A percentile compares a stretch with the other conserved stretches of the same genome.
Evolutionary conservation across 92 coral and sea anemone genomes (phyloP).

Genomic region (Anthopleura xanthogrammica): DNA sequence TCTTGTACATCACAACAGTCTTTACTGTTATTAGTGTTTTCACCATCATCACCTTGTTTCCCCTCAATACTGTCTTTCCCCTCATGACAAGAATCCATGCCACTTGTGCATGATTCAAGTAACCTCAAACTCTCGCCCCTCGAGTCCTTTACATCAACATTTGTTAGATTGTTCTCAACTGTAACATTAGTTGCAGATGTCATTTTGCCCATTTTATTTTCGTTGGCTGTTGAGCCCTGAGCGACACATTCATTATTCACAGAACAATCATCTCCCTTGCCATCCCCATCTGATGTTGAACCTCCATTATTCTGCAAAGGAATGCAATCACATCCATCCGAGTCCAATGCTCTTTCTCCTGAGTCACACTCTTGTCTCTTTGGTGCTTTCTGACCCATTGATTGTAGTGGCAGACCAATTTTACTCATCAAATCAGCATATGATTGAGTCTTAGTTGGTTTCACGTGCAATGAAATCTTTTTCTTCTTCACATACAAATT

Average conservation of each 20-base stretch:
- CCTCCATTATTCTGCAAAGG: neutral
- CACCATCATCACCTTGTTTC: neutral
- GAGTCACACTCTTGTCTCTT: neutral
- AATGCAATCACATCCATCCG: neutral
- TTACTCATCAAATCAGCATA: slow-evolving; percentile 74
- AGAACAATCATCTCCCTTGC: neutral
- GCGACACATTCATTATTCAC: neutral
- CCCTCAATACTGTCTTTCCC: neutral
- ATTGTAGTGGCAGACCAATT: slow-evolving; percentile 43
- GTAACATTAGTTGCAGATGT: neutral
- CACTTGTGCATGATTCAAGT: neutral
- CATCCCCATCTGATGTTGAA: neutral
- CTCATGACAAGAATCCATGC: neutral
- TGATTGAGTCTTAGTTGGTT: slow-evolving; percentile 47
- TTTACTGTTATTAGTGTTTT: neutral
- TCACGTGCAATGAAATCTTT: slow-evolving; percentile 30
- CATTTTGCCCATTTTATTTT: neutral
- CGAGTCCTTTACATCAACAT: neutral
- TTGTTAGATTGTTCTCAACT: neutral
- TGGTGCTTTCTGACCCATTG: neutral
- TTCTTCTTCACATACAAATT: slow-evolving; percentile 63
- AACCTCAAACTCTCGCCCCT: neutral
- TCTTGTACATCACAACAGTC: neutral
- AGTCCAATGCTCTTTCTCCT: neutral
- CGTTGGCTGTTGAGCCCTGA: neutral